phyloP scores from a whole-genome alignment of 1,140 invertebrate species.

The Brachystomella parvula region DNA sequence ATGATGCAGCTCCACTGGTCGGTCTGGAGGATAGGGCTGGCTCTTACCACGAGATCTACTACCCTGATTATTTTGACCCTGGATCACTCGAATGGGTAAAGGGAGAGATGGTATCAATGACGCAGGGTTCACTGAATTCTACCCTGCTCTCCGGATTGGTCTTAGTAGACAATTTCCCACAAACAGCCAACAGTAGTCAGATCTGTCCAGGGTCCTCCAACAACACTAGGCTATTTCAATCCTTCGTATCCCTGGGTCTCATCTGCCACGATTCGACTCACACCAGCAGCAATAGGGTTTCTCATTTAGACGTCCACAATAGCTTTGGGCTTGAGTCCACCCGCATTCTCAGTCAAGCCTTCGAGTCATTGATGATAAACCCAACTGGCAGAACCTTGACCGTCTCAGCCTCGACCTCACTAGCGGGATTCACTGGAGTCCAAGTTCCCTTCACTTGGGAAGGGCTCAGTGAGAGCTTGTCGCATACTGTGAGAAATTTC shows the following conservation, averaged over 20 bases:
- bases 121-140: not conserved
- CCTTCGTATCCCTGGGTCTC: slow-evolving; percentile 8
- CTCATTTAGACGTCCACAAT: slow-evolving; percentile 30
- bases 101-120: not conserved
- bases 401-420: slow-evolving; percentile 21
- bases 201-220: not conserved
- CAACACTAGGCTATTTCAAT: not conserved
- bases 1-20: not conserved
- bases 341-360: not conserved
- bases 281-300: not conserved
- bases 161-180: slow-evolving; percentile 26
- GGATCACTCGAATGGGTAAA: not conserved
- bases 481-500: slow-evolving; percentile 30
- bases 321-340: slow-evolving; percentile 21
- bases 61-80: not conserved
- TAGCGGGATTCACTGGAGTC: slow-evolving; percentile 24
- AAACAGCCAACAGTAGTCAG: slow-evolving; percentile 3
- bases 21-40: slow-evolving; percentile 6
- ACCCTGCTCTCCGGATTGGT: slow-evolving; percentile 19
- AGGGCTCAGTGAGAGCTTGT: slow-evolving; percentile 28
- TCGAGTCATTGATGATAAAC: not conserved
- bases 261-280: slow-evolving; percentile 17
- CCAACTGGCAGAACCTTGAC: slow-evolving; percentile 11
- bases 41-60: no score
- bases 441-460: slow-evolving; percentile 34